Base-by-base conservation (phyloP, 2,797 vertebrate species). In the Dermochelys coriacea region DNA sequence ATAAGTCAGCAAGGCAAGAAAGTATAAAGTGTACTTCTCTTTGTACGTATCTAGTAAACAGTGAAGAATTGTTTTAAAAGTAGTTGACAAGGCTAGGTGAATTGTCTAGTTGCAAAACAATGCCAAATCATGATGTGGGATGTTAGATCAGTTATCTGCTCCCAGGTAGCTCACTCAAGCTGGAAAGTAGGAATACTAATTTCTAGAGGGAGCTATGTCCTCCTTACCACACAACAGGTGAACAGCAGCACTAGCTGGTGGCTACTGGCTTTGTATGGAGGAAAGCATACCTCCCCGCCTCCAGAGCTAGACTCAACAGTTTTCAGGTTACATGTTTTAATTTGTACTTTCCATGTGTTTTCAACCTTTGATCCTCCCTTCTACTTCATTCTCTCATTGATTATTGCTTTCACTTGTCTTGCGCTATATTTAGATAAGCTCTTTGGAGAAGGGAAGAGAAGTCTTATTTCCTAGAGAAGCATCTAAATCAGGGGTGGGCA, bases 251-350 rank as follows among this genome's bases (percentile, higher is more conserved):
- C 23, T 21, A 75, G 45, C 41, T 25, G 6, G 29, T 52, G 41
- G 25, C 86, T 80, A 78, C 64, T 51, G 45, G 45, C 52, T 86
- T 75, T 79, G 75, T 86, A 79, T 1, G 49, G 25, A 10, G 8
- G n/a, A 47, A 45, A 8, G 29, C 4, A 31, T 6, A 45, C 7
- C 31, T 2, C 12, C 1, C 4, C 2, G 0, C 41, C 7, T 87
- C 16, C 47, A 27, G 25, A 54, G 25, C 61, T 89, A 50, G 45
- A 27, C 1, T 34, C 31, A 2, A 81, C 16, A 31, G 29, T 84
- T 87, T 84, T 47, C 52, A n/a, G 87, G 29, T 5, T 47, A 64
- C 5, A 1, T 1, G 5, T 31, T 41, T 47, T 94, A 49, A 52
- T 12, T 50, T 16, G 34, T 57, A 55, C 37, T 85, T 80, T 2